phyloP scores from a whole-genome alignment of 2,797 vertebrate genomes.

The Ceyx erithaca region DNA sequence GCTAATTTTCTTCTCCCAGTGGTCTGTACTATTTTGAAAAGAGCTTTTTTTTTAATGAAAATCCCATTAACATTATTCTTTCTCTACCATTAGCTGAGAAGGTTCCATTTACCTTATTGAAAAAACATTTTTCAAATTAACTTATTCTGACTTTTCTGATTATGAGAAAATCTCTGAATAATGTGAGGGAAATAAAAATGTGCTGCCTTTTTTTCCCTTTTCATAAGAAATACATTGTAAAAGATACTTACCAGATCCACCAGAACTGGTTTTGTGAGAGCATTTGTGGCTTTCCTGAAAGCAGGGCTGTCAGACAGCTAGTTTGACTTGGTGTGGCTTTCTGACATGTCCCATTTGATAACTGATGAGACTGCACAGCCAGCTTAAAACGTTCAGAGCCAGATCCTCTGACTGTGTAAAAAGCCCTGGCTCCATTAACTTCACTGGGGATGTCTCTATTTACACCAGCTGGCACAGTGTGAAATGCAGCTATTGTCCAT shows the following conservation, averaged over 20 bases:
- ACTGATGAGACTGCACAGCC: not conserved
- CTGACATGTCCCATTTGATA: not conserved
- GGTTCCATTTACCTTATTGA: not conserved
- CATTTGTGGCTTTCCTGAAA: not conserved
- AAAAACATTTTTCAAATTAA: not conserved
- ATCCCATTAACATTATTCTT: not conserved
- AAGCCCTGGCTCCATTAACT: not conserved
- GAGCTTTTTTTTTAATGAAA: not conserved
- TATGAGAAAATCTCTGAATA: not conserved
- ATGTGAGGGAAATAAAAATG: not conserved
- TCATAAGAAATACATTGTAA: not conserved
- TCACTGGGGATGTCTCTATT: not conserved
- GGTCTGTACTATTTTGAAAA: not conserved
- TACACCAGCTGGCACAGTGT: not conserved
- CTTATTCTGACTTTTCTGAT: not conserved
- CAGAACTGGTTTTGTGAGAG: not conserved
- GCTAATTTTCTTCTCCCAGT: slow-evolving; percentile 37
- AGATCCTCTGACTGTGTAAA: not conserved
- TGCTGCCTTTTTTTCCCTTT: not conserved
- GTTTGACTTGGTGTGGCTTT: not conserved
- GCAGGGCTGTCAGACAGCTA: not conserved
- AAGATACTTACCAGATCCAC: not conserved
- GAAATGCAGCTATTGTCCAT: not conserved
- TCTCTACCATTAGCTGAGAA: not conserved
- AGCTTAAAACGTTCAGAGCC: not conserved